These are phyloP conservation scores for Dasyurus viverrinus DNA, from an alignment of 2,113 vertebrate genomes.

Conservation along the genomic window DNA sequence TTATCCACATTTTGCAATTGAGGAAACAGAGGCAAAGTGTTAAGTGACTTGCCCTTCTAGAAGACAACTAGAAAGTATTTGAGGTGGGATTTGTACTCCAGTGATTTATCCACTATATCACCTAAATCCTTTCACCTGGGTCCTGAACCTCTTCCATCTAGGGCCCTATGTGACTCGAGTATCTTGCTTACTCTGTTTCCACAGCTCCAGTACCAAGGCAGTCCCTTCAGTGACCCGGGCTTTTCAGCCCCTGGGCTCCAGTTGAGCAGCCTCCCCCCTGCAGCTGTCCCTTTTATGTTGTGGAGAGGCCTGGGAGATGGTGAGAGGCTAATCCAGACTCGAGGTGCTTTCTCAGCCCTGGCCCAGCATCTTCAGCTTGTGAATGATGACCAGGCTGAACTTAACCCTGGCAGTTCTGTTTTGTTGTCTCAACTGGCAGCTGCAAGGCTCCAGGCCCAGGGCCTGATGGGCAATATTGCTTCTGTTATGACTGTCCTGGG, in stretches of 20 bases:
- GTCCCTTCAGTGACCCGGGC: constrained; percentile 77
- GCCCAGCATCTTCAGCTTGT: constrained; percentile 78
- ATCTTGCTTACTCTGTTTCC: not conserved
- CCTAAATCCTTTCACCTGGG: not conserved
- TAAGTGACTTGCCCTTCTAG: not conserved
- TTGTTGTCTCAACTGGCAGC: constrained; percentile 67
- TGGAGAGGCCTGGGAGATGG: constrained; percentile 72
- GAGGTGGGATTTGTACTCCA: not conserved
- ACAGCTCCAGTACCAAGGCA: constrained; percentile 77
- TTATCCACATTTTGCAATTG: not conserved
- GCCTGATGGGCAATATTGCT: constrained; percentile 74
- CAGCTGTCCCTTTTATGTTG: constrained; percentile 52
- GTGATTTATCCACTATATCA: not conserved
- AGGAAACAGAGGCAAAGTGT: not conserved
- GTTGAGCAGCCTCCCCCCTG: constrained; percentile 70
- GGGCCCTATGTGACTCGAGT: not conserved
- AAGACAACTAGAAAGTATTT: not conserved
- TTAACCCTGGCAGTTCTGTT: constrained; percentile 59
- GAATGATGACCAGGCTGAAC: constrained; percentile 69
- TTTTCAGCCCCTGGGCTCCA: constrained; percentile 70
- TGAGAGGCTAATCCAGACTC: constrained; percentile 59
- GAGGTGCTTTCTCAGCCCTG: constrained; percentile 69
- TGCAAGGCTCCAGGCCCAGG: constrained; percentile 69
- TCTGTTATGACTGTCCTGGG: constrained; percentile 71
- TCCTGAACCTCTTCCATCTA: not conserved